Percentiles rank a stretch among this genome's conserved stretches.
These are phyloP conservation scores for Harmothoe impar DNA, from an alignment of 2,888 invertebrate species.

Conservation along the genomic window DNA sequence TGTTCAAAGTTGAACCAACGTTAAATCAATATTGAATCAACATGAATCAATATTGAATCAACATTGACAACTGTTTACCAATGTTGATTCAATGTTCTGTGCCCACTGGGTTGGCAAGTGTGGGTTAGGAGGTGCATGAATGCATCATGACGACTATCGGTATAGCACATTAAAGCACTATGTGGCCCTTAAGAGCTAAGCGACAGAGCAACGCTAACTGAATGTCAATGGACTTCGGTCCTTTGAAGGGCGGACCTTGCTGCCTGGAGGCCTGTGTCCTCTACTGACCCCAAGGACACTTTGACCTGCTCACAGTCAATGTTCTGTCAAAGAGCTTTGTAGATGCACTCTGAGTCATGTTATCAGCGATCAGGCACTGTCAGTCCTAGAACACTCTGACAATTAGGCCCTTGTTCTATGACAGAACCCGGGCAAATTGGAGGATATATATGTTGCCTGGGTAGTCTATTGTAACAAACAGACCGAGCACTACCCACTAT, in stretches of 20 bases:
- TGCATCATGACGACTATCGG: too few relatives aligned
- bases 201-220: background rate
- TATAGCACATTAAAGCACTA: too few relatives aligned
- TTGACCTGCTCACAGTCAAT: background rate
- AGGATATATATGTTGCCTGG: background rate
- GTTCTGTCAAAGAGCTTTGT: background rate
- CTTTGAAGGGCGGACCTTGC: background rate
- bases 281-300: background rate
- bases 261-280: background rate
- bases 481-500: too few relatives aligned
- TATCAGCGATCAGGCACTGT: background rate
- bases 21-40: too few relatives aligned
- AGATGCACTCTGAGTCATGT: background rate
- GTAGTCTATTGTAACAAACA: background rate
- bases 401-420: background rate
- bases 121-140: too few relatives aligned
- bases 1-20: too few relatives aligned
- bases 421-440: background rate
- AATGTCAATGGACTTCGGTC: background rate
- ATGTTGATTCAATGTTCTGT: too few relatives aligned
- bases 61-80: too few relatives aligned
- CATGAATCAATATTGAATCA: too few relatives aligned
- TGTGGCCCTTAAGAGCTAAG: too few relatives aligned
- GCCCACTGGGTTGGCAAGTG: too few relatives aligned
- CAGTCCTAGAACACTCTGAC: slow-evolving; percentile 9